Evolutionary conservation across 2,888 invertebrate genomes (phyloP).

Genomic region (Orthosia gothica): DNA sequence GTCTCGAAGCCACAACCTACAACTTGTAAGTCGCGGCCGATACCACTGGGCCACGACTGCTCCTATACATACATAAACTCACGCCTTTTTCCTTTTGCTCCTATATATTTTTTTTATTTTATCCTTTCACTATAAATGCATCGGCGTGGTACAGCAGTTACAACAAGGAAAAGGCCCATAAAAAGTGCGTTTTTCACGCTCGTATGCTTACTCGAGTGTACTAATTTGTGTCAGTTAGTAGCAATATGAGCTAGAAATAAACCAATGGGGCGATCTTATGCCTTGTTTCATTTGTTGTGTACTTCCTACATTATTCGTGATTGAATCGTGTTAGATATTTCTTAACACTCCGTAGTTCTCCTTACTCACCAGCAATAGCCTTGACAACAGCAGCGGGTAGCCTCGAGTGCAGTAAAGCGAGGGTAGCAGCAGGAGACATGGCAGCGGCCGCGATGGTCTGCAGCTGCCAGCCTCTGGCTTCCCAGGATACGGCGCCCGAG

Average conservation of each 20-base stretch:
- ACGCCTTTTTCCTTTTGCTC: too few relatives aligned
- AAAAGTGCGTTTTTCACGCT: too few relatives aligned
- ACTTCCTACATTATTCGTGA: not conserved
- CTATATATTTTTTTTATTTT: too few relatives aligned
- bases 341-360: not conserved
- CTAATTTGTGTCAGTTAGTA: not conserved
- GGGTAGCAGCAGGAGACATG: slow-evolving; percentile 95
- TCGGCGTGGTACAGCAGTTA: too few relatives aligned
- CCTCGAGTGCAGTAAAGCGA: slow-evolving; percentile 94
- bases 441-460: slow-evolving; percentile 95
- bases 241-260: too few relatives aligned
- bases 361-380: slow-evolving; percentile 77
- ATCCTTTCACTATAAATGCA: too few relatives aligned
- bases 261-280: not conserved
- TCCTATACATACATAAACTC: too few relatives aligned
- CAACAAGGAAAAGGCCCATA: too few relatives aligned
- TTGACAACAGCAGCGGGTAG: slow-evolving; percentile 91
- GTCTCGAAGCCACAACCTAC: too few relatives aligned
- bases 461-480: slow-evolving; percentile 92
- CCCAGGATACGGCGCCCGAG: slow-evolving; percentile 43
- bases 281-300: not conserved
- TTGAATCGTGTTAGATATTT: not conserved
- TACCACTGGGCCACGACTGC: too few relatives aligned
- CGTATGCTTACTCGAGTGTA: too few relatives aligned
- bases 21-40: too few relatives aligned